Evolutionary conservation across 2,113 vertebrate species (phyloP).

Genomic region (Platichthys flesus): DNA sequence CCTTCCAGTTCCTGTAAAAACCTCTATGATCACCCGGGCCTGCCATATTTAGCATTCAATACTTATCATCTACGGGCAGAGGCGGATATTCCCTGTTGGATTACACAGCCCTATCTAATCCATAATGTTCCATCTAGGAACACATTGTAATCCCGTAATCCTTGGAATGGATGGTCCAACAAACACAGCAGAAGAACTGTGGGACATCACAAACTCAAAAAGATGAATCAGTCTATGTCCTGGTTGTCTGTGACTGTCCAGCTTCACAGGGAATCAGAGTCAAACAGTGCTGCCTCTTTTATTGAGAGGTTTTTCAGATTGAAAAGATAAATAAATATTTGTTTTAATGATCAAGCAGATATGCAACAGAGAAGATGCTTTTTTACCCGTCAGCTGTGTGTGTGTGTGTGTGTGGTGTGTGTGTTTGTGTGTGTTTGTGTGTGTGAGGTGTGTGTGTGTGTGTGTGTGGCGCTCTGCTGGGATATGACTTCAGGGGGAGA

Average conservation of each 20-base stretch:
- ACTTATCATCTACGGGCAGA: slow-evolving; percentile 24
- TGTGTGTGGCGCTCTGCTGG: background rate
- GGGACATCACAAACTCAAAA: background rate
- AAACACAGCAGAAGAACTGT: background rate
- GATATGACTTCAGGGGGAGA: slow-evolving; percentile 1
- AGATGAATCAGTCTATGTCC: background rate
- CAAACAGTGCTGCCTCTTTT: background rate
- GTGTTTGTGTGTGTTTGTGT: no score
- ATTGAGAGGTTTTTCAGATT: background rate
- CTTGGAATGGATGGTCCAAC: slow-evolving; percentile 38
- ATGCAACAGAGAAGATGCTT: slow-evolving; percentile 1
- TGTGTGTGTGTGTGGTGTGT: background rate
- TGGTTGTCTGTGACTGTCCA: background rate
- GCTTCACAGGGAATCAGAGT: background rate
- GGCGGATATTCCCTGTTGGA: slow-evolving; percentile 52
- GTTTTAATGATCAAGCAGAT: background rate
- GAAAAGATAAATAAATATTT: no score
- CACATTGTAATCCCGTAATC: slow-evolving; percentile 68
- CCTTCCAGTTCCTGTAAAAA: slow-evolving; percentile 13
- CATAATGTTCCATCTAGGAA: slow-evolving; percentile 61
- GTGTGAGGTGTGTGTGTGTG: background rate
- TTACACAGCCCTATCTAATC: slow-evolving; percentile 63
- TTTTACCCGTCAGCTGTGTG: background rate
- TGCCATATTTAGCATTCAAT: slow-evolving; percentile 27
- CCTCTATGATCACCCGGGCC: background rate